Evolutionary conservation across 2,113 vertebrate genomes (phyloP).

Genomic region (Cichladusa arquata): DNA sequence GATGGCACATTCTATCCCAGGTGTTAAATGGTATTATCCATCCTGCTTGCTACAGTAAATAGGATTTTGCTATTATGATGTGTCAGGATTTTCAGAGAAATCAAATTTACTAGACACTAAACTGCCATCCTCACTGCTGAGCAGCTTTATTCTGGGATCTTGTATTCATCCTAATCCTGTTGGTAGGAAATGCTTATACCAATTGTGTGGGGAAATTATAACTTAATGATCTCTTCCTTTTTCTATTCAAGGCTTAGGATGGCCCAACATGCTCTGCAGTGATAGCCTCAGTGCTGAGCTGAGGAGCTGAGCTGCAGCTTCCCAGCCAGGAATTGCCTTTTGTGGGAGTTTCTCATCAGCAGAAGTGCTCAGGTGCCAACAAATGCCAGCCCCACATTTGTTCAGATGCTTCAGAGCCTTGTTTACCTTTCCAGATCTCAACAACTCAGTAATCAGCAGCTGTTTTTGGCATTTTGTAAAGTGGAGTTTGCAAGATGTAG

Average conservation of each 20-base stretch:
- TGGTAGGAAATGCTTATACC: slow-evolving; percentile 77
- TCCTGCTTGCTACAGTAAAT: slow-evolving; percentile 80
- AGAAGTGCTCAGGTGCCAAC: slow-evolving; percentile 10
- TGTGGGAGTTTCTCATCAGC: neutral
- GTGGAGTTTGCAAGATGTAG: slow-evolving; percentile 8
- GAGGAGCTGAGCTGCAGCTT: slow-evolving; percentile 54
- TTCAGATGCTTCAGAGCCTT: slow-evolving; percentile 1
- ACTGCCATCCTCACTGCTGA: slow-evolving; percentile 75
- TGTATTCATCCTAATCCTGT: slow-evolving; percentile 77
- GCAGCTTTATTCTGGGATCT: slow-evolving; percentile 80
- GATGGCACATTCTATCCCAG: slow-evolving; percentile 68
- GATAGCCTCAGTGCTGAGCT: slow-evolving; percentile 52
- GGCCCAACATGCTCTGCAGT: slow-evolving; percentile 59
- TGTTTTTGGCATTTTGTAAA: neutral
- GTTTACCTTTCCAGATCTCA: slow-evolving; percentile 38
- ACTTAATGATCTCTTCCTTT: slow-evolving; percentile 79
- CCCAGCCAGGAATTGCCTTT: slow-evolving; percentile 46
- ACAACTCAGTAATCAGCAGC: slow-evolving; percentile 30
- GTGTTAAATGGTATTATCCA: slow-evolving; percentile 84
- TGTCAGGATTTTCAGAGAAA: slow-evolving; percentile 82
- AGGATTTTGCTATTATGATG: slow-evolving; percentile 84
- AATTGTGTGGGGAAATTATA: slow-evolving; percentile 79
- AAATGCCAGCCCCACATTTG: neutral
- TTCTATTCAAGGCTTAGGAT: slow-evolving; percentile 63
- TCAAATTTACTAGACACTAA: slow-evolving; percentile 81